Conservation (phyloP, 2,888 invertebrate species). For the Orthosia gothica region DNA sequence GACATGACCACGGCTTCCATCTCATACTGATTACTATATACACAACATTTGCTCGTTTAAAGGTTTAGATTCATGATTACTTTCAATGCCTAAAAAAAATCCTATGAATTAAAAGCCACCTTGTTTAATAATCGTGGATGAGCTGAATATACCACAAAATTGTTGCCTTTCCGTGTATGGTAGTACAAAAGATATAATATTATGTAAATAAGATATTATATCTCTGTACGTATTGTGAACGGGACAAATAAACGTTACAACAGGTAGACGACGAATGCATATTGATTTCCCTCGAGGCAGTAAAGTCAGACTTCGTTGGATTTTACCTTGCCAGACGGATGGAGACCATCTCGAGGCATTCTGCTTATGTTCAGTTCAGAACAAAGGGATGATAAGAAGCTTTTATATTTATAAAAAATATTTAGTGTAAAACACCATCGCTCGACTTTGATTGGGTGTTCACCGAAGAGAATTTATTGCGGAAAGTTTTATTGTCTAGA, state of each 20-base stretch:
- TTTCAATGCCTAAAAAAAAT: no score
- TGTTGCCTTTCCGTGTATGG: neutral
- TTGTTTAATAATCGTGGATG: neutral
- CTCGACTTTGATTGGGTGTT: no score
- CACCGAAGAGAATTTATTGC: no score
- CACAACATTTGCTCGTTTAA: no score
- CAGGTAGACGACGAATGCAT: constrained; percentile 12
- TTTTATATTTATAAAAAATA: no score
- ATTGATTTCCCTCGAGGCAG: constrained; percentile 19
- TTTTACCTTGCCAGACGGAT: constrained; percentile 7
- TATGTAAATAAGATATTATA: constrained; percentile 13
- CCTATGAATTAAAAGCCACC: neutral
- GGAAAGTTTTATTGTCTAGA: no score
- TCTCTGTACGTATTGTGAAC: neutral
- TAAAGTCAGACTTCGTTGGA: constrained; percentile 11
- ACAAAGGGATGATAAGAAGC: neutral
- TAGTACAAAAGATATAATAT: neutral
- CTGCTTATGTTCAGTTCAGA: neutral
- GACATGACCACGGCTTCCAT: no score
- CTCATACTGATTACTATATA: no score
- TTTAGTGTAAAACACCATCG: no score
- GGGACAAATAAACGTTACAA: neutral
- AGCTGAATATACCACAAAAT: neutral
- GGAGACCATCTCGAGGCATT: constrained; percentile 1
- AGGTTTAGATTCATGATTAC: no score